phyloP scores from a whole-genome alignment of 2,113 vertebrate species.

The Anoura caudifer region DNA sequence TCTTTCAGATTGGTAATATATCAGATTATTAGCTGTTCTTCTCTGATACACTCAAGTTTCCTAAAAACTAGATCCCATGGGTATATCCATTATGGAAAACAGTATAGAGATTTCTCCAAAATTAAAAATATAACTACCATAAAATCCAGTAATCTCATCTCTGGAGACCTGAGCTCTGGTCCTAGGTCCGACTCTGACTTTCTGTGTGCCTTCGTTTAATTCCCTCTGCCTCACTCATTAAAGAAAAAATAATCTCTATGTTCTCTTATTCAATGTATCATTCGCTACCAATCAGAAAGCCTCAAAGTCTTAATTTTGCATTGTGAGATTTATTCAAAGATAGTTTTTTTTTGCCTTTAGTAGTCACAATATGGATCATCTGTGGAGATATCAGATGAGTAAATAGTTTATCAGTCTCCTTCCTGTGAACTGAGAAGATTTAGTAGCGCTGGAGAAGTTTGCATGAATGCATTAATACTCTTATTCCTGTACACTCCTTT shows the following conservation, averaged over 20 bases:
- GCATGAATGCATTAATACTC: background rate
- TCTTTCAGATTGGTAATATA: background rate
- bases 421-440: conserved; percentile 12
- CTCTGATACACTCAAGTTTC: background rate
- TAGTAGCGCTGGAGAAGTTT: background rate
- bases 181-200: background rate
- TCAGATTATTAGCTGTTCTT: background rate
- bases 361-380: background rate
- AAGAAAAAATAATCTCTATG: background rate
- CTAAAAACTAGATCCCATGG: background rate
- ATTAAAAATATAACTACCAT: background rate
- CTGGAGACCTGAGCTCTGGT: background rate
- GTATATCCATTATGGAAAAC: background rate
- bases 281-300: background rate
- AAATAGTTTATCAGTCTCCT: background rate
- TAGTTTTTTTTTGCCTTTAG: background rate
- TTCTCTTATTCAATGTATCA: background rate
- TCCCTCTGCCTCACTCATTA: background rate
- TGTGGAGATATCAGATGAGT: background rate
- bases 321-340: conserved; percentile 11
- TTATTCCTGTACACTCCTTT: background rate
- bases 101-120: background rate
- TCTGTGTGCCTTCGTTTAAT: background rate
- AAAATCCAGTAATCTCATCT: background rate
- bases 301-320: background rate